A percentile compares a stretch with the other conserved stretches of the same genome.
phyloP scores from a whole-genome alignment of 2,797 vertebrate species.

The Antennarius maculatus region DNA sequence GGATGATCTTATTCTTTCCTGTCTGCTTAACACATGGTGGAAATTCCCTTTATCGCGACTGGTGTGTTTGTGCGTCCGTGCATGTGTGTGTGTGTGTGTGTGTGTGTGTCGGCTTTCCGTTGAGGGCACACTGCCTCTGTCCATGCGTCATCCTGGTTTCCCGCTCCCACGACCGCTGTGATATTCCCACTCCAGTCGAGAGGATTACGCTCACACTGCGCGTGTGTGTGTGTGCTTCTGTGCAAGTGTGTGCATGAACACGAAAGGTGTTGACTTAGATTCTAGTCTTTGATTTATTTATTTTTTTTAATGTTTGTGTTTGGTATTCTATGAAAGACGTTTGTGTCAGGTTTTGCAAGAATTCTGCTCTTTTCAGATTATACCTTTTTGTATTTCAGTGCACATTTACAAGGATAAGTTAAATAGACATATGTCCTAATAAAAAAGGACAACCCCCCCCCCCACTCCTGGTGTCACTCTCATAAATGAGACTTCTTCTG shows the following conservation, averaged over 20 bases:
- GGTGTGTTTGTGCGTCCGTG: constrained; percentile 13
- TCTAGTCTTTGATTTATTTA: constrained; percentile 3
- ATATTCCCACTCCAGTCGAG: constrained; percentile 78
- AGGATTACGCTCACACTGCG: constrained; percentile 67
- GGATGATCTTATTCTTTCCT: constrained; percentile 74
- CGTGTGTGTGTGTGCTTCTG: constrained; percentile 18
- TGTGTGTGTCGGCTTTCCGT: constrained; percentile 57
- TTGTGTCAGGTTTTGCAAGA: too few relatives aligned
- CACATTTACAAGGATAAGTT: neutral
- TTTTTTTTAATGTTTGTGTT: constrained; percentile 12
- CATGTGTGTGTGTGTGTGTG: neutral
- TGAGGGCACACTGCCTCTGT: constrained; percentile 58
- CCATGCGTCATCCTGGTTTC: constrained; percentile 70
- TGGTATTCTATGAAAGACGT: constrained; percentile 5
- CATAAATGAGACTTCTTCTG: constrained; percentile 25
- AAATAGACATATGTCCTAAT: constrained; percentile 14
- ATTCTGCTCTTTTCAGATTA: neutral
- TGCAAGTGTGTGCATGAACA: constrained; percentile 26
- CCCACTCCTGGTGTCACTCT: constrained; percentile 1
- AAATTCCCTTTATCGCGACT: constrained; percentile 74
- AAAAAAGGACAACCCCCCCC: constrained; percentile 8
- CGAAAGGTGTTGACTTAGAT: neutral
- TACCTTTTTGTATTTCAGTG: neutral
- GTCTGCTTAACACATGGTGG: constrained; percentile 75
- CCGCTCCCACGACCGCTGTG: constrained; percentile 73